These are phyloP conservation scores for Microcebus jonahi DNA, from an alignment of 2,113 vertebrate genomes.

Conservation along the genomic window DNA sequence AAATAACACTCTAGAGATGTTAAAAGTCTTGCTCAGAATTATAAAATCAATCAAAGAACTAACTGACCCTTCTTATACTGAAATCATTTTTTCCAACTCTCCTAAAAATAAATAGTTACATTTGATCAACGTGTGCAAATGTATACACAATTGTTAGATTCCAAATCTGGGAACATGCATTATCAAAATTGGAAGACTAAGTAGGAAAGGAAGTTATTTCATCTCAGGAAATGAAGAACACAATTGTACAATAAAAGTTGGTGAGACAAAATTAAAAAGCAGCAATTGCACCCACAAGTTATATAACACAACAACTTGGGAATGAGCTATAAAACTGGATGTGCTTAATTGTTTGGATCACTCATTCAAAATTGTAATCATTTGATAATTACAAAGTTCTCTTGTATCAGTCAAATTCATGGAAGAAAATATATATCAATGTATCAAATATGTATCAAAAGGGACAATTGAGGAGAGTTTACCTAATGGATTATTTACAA, in stretches of 20 bases:
- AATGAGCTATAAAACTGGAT: not conserved
- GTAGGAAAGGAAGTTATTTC: not conserved
- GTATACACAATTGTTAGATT: not conserved
- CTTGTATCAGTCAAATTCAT: not conserved
- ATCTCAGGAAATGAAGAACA: not conserved
- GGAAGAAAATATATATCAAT: not conserved
- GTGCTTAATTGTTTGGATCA: not conserved
- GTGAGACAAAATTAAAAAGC: not conserved
- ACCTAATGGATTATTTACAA: not conserved
- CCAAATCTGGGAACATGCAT: not conserved
- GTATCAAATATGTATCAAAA: not conserved
- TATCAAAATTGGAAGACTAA: not conserved
- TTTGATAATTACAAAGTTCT: not conserved
- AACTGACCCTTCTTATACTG: not conserved
- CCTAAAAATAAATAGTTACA: not conserved
- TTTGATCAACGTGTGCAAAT: not conserved
- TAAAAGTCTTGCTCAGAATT: not conserved
- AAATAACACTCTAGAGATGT: slow-evolving; percentile 50
- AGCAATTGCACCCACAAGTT: not conserved
- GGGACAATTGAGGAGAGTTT: not conserved
- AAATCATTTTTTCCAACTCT: not conserved
- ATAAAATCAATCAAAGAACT: slow-evolving; percentile 15
- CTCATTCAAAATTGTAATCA: not conserved
- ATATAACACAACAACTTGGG: not conserved
- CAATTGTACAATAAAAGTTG: not conserved